Evolutionary conservation across 53 echinoderm and acorn worm genomes (phyloP).

Genomic region (Apostichopus leukothele): DNA sequence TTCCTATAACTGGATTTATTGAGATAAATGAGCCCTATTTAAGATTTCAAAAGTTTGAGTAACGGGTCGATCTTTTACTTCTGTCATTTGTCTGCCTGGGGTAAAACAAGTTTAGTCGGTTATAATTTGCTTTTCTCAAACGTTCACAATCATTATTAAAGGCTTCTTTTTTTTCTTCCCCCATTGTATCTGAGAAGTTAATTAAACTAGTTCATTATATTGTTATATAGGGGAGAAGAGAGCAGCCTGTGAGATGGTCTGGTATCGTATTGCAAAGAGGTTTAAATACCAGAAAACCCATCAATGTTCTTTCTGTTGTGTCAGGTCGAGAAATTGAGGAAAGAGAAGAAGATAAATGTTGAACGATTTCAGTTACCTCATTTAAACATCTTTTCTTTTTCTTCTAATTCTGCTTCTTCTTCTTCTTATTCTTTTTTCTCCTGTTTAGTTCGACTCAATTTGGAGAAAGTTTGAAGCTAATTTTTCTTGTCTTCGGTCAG

Average conservation of each 20-base stretch:
- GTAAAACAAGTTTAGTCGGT: slow-evolving; percentile 11
- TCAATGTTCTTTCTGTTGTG: too few species aligned
- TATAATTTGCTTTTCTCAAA: background rate
- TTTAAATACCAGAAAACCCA: too few species aligned
- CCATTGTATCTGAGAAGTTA: background rate
- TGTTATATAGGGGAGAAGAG: background rate
- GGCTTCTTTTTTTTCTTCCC: too few species aligned
- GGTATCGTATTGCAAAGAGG: too few species aligned
- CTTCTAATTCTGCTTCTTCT: background rate
- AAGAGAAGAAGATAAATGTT: too few species aligned
- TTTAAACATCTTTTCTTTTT: background rate
- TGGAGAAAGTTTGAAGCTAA: background rate
- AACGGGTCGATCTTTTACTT: background rate
- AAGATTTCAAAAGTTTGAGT: background rate
- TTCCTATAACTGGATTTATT: background rate
- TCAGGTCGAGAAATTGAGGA: too few species aligned
- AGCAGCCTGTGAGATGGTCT: background rate
- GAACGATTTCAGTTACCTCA: background rate
- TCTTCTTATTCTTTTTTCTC: background rate
- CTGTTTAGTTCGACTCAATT: background rate
- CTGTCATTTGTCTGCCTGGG: background rate
- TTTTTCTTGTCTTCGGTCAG: background rate
- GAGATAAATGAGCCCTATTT: background rate
- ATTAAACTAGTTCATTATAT: slow-evolving; percentile 6
- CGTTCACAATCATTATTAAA: background rate